phyloP scores from a whole-genome alignment of 2,113 vertebrate genomes.

The Syngnathus scovelli region DNA sequence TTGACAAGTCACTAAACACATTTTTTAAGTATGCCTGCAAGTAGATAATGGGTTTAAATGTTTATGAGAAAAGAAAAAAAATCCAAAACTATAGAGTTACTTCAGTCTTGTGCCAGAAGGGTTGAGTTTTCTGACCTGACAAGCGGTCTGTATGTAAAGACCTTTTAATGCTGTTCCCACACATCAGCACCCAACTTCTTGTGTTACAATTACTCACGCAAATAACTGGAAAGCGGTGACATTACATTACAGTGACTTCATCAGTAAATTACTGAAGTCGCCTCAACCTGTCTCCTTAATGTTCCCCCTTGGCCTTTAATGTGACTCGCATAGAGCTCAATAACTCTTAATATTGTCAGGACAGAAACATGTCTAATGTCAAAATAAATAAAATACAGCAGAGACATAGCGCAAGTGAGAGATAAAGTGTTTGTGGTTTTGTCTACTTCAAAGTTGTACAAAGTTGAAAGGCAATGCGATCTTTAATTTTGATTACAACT shows the following conservation, averaged over 20 bases:
- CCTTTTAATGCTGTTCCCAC: neutral
- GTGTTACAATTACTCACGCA: neutral
- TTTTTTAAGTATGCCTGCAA: neutral
- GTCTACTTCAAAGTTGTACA: neutral
- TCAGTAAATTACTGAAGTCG: neutral
- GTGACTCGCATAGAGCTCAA: neutral
- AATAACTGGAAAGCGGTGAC: neutral
- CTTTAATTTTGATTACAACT: too few species aligned
- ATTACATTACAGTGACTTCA: neutral
- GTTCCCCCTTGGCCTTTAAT: neutral
- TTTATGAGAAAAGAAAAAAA: neutral
- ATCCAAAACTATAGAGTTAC: neutral
- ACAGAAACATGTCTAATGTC: neutral
- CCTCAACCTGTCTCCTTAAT: neutral
- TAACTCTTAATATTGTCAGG: neutral
- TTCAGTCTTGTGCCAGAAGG: neutral
- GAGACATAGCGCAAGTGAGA: neutral
- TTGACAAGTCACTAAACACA: neutral
- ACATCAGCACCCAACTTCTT: neutral
- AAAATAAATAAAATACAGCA: neutral
- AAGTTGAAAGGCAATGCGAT: neutral
- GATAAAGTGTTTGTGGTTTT: constrained; percentile 8
- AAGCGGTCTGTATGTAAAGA: neutral
- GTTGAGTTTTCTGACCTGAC: neutral
- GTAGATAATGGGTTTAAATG: neutral